A percentile compares a stretch with the other conserved stretches of the same genome.
Evolutionary conservation across 2,888 invertebrate species (phyloP).

Genomic region (Hirtodrosophila trivittata): DNA sequence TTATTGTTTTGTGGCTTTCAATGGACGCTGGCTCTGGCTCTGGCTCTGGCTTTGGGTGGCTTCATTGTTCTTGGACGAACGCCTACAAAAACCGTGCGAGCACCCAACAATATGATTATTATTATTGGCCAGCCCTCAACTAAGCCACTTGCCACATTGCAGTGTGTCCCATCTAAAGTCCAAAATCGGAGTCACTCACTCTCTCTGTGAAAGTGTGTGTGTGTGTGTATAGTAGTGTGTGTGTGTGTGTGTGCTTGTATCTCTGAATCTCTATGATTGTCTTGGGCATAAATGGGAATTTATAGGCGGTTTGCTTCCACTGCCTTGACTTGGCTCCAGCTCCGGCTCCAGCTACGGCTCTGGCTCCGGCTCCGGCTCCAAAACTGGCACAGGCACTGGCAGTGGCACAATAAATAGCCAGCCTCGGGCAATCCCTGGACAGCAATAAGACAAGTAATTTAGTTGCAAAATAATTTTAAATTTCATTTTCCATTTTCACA

Average conservation of each 20-base stretch:
- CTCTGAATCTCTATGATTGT: constrained; percentile 61
- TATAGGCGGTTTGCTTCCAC: constrained; percentile 56
- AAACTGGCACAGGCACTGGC: constrained; percentile 5
- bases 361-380: background rate
- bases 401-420: constrained; percentile 63
- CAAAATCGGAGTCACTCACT: background rate
- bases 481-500: constrained; percentile 74
- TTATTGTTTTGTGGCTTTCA: constrained; percentile 70
- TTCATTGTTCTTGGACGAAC: constrained; percentile 63
- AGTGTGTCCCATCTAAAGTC: constrained; percentile 11
- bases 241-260: constrained; percentile 1
- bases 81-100: constrained; percentile 40
- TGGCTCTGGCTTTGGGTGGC: too few species aligned
- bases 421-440: constrained; percentile 69
- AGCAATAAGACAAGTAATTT: constrained; percentile 77
- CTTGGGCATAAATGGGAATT: constrained; percentile 77
- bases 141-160: constrained; percentile 59
- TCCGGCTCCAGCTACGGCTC: too few species aligned
- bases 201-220: background rate
- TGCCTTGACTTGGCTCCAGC: constrained; percentile 16
- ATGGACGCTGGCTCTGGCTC: constrained; percentile 28
- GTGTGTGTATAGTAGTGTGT: background rate
- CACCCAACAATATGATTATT: constrained; percentile 75
- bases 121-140: constrained; percentile 62
- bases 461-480: constrained; percentile 77